Percentiles rank a stretch among this genome's conserved stretches.
Conservation (phyloP, 92 coral and sea anemone species). For the Palythoa grandiflora region DNA sequence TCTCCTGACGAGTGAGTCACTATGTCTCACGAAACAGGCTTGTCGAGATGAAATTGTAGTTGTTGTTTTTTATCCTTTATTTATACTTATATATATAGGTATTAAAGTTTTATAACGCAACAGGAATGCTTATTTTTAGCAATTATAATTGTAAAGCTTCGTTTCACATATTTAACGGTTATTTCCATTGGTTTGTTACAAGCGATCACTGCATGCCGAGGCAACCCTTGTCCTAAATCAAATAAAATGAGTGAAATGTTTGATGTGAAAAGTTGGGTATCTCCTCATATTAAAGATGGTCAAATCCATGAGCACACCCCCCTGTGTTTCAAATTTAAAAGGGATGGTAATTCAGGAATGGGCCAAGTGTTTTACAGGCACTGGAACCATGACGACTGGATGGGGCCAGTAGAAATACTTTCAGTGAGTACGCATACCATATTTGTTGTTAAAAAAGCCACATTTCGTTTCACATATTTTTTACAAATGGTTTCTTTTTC, state of each 20-base stretch:
- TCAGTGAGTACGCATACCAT: neutral
- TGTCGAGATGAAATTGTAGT: no score
- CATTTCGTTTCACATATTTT: neutral
- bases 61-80: no score
- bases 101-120: no score
- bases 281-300: neutral
- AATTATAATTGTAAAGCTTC: no score
- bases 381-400: neutral
- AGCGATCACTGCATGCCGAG: conserved; percentile 19
- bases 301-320: neutral
- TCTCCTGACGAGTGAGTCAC: no score
- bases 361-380: neutral
- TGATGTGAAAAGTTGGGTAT: neutral
- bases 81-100: no score
- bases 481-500: neutral
- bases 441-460: no score
- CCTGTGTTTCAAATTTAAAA: neutral
- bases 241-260: neutral
- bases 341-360: neutral
- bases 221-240: neutral
- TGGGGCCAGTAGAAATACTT: neutral
- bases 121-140: no score
- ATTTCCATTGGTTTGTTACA: neutral
- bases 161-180: no score
- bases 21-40: no score